Evolutionary conservation across 2,113 vertebrate species (phyloP).

Genomic region (Galemys pyrenaicus): DNA sequence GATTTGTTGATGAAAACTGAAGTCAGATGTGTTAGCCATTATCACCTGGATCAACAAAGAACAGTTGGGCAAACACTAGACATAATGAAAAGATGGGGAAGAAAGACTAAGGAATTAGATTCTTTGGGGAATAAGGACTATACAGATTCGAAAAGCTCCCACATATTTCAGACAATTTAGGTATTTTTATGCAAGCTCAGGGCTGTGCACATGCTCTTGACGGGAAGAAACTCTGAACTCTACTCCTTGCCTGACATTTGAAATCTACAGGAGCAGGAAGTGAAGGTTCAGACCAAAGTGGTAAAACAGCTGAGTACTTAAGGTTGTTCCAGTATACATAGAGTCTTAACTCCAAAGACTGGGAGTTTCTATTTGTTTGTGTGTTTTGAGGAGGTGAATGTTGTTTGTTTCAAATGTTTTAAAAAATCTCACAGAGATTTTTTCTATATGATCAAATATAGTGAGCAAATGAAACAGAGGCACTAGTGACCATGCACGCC

Average conservation of each 20-base stretch:
- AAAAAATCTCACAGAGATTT: too few species aligned
- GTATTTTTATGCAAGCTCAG: neutral
- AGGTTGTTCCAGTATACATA: neutral
- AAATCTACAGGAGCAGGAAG: neutral
- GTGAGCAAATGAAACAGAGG: neutral
- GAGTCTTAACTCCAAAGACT: neutral
- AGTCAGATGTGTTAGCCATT: neutral
- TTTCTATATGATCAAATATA: neutral
- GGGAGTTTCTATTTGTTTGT: neutral
- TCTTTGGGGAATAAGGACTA: neutral
- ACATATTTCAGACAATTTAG: neutral
- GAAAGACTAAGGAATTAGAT: neutral
- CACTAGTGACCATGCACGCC: neutral
- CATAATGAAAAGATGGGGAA: neutral
- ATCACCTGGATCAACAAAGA: neutral
- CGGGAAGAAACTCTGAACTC: neutral
- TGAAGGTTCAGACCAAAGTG: neutral
- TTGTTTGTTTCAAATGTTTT: neutral
- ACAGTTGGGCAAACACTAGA: neutral
- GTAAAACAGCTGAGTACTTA: neutral
- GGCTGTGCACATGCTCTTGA: neutral
- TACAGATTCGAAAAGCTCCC: neutral
- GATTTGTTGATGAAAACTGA: neutral
- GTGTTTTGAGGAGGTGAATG: neutral
- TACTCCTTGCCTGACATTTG: neutral